phyloP scores from a whole-genome alignment of 1,140 invertebrate genomes.

The Listronotus oregonensis region DNA sequence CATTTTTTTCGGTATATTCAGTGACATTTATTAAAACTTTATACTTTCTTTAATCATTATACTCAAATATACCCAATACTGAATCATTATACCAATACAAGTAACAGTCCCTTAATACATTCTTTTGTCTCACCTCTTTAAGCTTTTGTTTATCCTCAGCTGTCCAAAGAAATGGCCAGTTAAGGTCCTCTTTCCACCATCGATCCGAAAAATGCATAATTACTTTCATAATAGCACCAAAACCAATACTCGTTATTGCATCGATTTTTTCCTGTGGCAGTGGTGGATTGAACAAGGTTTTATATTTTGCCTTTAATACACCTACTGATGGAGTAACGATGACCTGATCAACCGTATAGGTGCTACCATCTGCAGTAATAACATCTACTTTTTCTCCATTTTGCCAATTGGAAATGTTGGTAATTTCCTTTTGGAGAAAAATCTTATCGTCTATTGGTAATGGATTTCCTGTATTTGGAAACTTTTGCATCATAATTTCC shows the following conservation, averaged over 20 bases:
- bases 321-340: constrained; percentile 73
- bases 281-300: constrained; percentile 64
- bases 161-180: constrained; percentile 62
- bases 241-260: constrained; percentile 67
- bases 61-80: too few relatives aligned
- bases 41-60: too few relatives aligned
- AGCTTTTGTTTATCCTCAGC: constrained; percentile 55
- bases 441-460: constrained; percentile 46
- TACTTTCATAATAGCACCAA: constrained; percentile 78
- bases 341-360: constrained; percentile 66
- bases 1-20: too few relatives aligned
- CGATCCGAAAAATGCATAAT: constrained; percentile 68
- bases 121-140: constrained; percentile 61
- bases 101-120: too few relatives aligned
- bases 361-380: constrained; percentile 59
- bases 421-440: constrained; percentile 40
- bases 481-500: constrained; percentile 48
- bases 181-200: constrained; percentile 66
- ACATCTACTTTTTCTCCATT: constrained; percentile 49
- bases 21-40: too few relatives aligned
- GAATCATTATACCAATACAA: too few relatives aligned
- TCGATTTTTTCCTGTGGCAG: constrained; percentile 65
- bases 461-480: constrained; percentile 35
- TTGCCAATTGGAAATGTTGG: constrained; percentile 54
- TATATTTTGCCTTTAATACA: constrained; percentile 68